Evolutionary conservation across 1,140 invertebrate genomes (phyloP).

Genomic region (Thaumetopoea pityocampa): DNA sequence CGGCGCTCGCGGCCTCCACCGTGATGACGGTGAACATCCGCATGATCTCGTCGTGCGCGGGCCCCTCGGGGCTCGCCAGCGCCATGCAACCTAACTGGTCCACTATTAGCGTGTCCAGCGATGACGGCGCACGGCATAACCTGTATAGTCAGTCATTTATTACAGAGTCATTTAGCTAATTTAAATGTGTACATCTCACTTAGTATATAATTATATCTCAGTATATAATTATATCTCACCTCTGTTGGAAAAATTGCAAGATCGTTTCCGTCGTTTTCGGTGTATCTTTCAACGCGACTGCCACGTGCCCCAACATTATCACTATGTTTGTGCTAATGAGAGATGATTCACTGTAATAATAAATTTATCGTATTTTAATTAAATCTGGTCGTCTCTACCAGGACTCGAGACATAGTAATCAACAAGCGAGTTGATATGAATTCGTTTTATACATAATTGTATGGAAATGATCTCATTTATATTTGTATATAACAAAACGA

Average conservation of each 20-base stretch:
- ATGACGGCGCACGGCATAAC: slow-evolving; percentile 92
- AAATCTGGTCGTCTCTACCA: no score
- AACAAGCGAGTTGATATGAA: no score
- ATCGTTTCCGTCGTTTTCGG: slow-evolving; percentile 96
- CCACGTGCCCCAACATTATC: slow-evolving; percentile 97
- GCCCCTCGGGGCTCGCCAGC: slow-evolving; percentile 89
- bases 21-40: slow-evolving; percentile 97
- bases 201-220: neutral
- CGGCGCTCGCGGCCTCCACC: slow-evolving; percentile 92
- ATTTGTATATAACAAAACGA: no score
- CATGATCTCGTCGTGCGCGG: slow-evolving; percentile 97
- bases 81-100: slow-evolving; percentile 98
- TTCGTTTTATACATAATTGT: no score
- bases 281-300: slow-evolving; percentile 94
- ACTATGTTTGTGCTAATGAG: slow-evolving; percentile 97
- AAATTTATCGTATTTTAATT: neutral
- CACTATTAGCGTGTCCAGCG: slow-evolving; percentile 95
- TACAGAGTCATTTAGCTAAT: no score
- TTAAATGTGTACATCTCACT: neutral
- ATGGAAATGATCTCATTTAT: no score
- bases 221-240: slow-evolving; percentile 69
- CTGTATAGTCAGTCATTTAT: no score
- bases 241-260: slow-evolving; percentile 96
- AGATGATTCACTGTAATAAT: slow-evolving; percentile 84
- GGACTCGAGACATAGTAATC: no score